Conservation (phyloP, 2,888 invertebrate genomes). For the Carterocephalus palaemon region DNA sequence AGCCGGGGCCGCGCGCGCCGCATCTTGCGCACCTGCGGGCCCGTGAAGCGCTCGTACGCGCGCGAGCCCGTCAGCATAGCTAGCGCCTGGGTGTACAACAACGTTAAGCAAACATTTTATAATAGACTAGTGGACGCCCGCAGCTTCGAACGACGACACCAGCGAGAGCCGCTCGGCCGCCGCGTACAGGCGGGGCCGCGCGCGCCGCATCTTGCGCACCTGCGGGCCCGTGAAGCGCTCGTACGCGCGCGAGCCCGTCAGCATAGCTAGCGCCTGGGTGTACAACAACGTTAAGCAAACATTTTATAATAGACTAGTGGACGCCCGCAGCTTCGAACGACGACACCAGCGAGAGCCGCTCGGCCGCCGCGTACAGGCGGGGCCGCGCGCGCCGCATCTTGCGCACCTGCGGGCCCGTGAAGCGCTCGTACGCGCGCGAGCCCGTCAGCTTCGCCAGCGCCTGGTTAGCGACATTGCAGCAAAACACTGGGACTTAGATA, state of each 20-base stretch:
- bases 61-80: constrained; percentile 90
- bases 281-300: constrained; percentile 9
- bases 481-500: too few relatives aligned
- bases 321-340: too few relatives aligned
- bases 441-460: constrained; percentile 89
- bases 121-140: too few relatives aligned
- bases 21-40: constrained; percentile 95
- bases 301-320: too few relatives aligned
- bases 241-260: constrained; percentile 92
- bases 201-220: constrained; percentile 91
- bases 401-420: constrained; percentile 95
- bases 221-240: constrained; percentile 96
- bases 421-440: constrained; percentile 92
- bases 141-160: constrained; percentile 96
- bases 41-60: constrained; percentile 95
- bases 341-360: constrained; percentile 94
- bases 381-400: constrained; percentile 87
- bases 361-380: constrained; percentile 77
- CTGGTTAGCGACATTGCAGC: too few relatives aligned
- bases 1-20: constrained; percentile 79
- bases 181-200: constrained; percentile 70
- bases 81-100: constrained; percentile 76
- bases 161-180: constrained; percentile 92
- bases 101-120: neutral
- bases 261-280: constrained; percentile 83